Base-by-base conservation (phyloP, 1,140 invertebrate species). In the Drosophila novamexicana region DNA sequence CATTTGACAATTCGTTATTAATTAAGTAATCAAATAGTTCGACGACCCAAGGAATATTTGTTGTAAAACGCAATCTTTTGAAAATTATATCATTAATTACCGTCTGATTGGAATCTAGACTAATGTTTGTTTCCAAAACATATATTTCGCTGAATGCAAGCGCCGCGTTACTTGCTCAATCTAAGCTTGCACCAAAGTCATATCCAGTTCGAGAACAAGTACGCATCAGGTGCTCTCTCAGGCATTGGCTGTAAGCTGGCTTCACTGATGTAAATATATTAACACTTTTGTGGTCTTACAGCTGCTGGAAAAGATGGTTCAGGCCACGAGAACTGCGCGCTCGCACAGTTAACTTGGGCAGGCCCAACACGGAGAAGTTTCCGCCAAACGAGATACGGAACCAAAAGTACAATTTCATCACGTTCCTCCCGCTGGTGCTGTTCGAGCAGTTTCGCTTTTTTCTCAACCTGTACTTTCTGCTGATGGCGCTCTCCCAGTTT, bases 391-490 rank as follows among this genome's bases (percentile, higher is more conserved):
- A 98, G 73, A 98, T 99, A 70, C 95, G 97, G 79, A 99, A 99
- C 95, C 98, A 94, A 91, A 99, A 99, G 95, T 99, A 99, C 93
- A 99, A 98, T 93, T 95, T 99, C 77, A 95, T 99, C 74, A 98
- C 98, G 90, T 99, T 99, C 94, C 95, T 99, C 90, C 99, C 99
- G 53, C 92, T 99, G 94, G 99, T 99, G 47, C 94, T 99, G 49
- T 99, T 97, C 94, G 97, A 99, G 93, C 99, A 99, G 93, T 99
- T 99, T 93, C 98, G 98, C 90, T 99, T 99, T 93, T 99, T 99
- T 93, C 94, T 99, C 50, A 99, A 99, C 94, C 93, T 99, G 8
- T 99, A 99, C 91, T 99, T 99, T 93, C 94, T 99, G 47, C 94
- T 99, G 44, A 99, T 99, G 98, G 98, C 99, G 3, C 95, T 96